Percentiles rank a stretch among this genome's conserved stretches.
These are phyloP conservation scores for Piscicola geometra DNA, from an alignment of 2,888 invertebrate species.

Conservation along the genomic window DNA sequence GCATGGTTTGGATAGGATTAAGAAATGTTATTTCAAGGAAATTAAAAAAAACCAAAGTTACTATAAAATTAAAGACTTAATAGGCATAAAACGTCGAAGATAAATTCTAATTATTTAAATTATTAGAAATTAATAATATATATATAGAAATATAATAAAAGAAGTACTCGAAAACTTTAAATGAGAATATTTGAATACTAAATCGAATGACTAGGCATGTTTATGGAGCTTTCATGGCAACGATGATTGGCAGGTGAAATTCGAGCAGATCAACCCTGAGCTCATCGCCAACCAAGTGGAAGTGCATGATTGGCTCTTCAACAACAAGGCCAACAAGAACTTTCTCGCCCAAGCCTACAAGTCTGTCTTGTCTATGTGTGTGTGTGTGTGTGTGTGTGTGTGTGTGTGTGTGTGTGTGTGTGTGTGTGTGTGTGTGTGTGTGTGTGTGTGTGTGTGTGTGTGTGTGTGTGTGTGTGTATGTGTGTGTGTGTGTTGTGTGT, in stretches of 20 bases:
- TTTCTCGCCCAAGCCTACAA: slow-evolving; percentile 38
- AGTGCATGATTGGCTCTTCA: slow-evolving; percentile 39
- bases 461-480: background rate
- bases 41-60: too few relatives aligned
- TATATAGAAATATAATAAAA: too few relatives aligned
- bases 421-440: background rate
- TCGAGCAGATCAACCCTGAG: slow-evolving; percentile 38
- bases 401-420: background rate
- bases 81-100: too few relatives aligned
- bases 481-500: too few relatives aligned
- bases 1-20: too few relatives aligned
- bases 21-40: too few relatives aligned
- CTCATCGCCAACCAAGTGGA: slow-evolving; percentile 39
- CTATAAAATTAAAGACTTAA: too few relatives aligned
- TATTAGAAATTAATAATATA: too few relatives aligned
- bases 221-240: too few relatives aligned
- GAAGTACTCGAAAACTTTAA: too few relatives aligned
- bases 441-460: slow-evolving; percentile 14
- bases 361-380: slow-evolving; percentile 33
- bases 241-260: slow-evolving; percentile 38
- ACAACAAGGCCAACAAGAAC: slow-evolving; percentile 31
- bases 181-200: background rate
- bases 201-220: too few relatives aligned
- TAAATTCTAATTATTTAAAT: too few relatives aligned
- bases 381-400: slow-evolving; percentile 11